These are phyloP conservation scores for Meta bourneti DNA, from an alignment of 2,888 invertebrate species.

Conservation along the genomic window DNA sequence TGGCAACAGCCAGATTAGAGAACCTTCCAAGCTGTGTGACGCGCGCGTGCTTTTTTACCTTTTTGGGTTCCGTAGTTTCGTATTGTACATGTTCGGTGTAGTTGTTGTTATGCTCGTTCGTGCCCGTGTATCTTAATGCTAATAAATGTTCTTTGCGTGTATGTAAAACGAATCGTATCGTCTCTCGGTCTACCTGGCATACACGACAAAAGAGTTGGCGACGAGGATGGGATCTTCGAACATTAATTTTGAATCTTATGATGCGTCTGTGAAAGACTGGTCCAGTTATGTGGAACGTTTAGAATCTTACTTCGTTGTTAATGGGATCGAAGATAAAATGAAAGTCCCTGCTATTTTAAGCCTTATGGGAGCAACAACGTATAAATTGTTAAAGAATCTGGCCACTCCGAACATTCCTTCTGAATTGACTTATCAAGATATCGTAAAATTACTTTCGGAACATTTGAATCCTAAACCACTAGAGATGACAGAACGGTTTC, in stretches of 20 bases:
- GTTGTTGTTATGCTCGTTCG: constrained; percentile 55
- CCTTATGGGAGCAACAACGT: constrained; percentile 60
- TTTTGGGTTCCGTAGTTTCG: constrained; percentile 41
- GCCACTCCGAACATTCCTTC: constrained; percentile 61
- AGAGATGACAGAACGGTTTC: constrained; percentile 64
- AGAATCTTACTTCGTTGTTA: constrained; percentile 65
- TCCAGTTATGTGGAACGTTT: constrained; percentile 60
- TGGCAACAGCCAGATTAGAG: constrained; percentile 58
- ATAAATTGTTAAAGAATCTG: constrained; percentile 60
- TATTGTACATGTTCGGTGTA: constrained; percentile 49
- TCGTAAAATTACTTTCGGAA: constrained; percentile 63
- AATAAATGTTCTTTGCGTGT: constrained; percentile 61
- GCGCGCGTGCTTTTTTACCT: constrained; percentile 1
- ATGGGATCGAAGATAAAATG: constrained; percentile 58
- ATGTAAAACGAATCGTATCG: constrained; percentile 58
- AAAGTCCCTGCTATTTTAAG: constrained; percentile 62
- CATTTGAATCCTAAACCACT: constrained; percentile 67
- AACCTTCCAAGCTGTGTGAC: constrained; percentile 59
- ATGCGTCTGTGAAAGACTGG: constrained; percentile 62
- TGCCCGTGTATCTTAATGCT: constrained; percentile 52
- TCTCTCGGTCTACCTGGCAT: constrained; percentile 52
- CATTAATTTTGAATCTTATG: constrained; percentile 63
- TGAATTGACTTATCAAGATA: constrained; percentile 60
- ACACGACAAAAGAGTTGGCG: constrained; percentile 49
- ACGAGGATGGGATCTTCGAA: constrained; percentile 55